phyloP scores from a whole-genome alignment of 92 coral and sea anemone genomes.

The Ricordea florida region DNA sequence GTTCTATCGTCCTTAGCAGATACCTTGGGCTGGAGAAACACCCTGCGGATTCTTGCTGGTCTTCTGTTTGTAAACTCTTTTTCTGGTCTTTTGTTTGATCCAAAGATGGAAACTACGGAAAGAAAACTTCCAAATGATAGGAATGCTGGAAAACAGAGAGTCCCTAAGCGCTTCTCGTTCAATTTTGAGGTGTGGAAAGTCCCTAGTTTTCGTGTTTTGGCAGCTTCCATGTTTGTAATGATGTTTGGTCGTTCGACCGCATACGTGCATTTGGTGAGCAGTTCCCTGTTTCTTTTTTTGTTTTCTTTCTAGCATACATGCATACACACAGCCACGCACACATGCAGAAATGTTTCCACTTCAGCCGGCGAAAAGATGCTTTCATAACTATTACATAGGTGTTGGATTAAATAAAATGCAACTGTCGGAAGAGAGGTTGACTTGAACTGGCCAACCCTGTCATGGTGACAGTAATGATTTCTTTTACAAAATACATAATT shows the following conservation, averaged over 20 bases:
- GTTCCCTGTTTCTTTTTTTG: not conserved
- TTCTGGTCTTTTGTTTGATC: not conserved
- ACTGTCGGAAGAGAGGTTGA: too few relatives aligned
- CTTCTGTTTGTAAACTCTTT: not conserved
- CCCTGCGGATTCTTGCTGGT: constrained; percentile 21
- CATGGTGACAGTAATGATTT: too few relatives aligned
- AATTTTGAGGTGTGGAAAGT: constrained; percentile 28
- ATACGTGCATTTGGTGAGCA: constrained; percentile 35
- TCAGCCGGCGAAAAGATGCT: too few relatives aligned
- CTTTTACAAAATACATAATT: too few relatives aligned
- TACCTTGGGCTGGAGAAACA: constrained; percentile 13
- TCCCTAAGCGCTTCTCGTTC: not conserved
- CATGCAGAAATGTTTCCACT: too few relatives aligned
- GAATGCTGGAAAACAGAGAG: not conserved
- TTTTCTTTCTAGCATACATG: not conserved
- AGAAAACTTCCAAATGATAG: not conserved
- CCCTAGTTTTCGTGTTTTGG: constrained; percentile 7
- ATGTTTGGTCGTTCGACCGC: constrained; percentile 1
- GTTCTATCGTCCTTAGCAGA: not conserved
- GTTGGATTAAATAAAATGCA: too few relatives aligned
- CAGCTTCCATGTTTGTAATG: not conserved
- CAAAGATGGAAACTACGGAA: not conserved
- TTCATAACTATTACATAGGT: too few relatives aligned
- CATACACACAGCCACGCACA: too few relatives aligned
- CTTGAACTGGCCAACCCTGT: too few relatives aligned